phyloP scores from a whole-genome alignment of 2,888 invertebrate genomes.

The Andricus quercusramuli region DNA sequence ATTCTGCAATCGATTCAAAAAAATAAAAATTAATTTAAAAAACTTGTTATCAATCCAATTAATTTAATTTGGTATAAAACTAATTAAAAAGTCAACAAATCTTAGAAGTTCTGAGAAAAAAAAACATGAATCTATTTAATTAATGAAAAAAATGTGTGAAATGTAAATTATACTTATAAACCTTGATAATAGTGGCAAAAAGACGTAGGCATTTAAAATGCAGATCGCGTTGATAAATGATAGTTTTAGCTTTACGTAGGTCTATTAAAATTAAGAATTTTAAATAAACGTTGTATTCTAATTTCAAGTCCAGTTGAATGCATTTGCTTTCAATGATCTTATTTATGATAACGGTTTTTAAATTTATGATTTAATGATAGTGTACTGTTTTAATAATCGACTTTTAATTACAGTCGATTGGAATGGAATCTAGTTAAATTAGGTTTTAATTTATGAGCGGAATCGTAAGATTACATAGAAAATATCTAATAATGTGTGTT shows the following conservation, averaged over 20 bases:
- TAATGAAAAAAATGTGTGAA: not conserved
- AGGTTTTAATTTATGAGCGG: not conserved
- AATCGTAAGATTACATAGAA: not conserved
- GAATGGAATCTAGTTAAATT: not conserved
- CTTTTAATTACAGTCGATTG: not conserved
- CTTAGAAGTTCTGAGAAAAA: not conserved
- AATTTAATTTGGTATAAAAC: not conserved
- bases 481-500: not conserved
- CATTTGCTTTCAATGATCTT: not conserved
- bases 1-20: constrained; percentile 79
- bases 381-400: not conserved
- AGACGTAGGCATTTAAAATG: not conserved
- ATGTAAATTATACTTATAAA: not conserved
- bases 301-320: not conserved
- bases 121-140: not conserved
- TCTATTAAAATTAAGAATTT: not conserved
- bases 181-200: not conserved
- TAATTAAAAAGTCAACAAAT: not conserved
- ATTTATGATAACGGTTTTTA: not conserved
- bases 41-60: too few relatives aligned
- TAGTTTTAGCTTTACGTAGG: not conserved
- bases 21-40: not conserved
- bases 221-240: not conserved
- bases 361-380: constrained; percentile 16
- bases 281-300: not conserved